phyloP scores from a whole-genome alignment of 2,113 vertebrate genomes.

The Cyanistes caeruleus region DNA sequence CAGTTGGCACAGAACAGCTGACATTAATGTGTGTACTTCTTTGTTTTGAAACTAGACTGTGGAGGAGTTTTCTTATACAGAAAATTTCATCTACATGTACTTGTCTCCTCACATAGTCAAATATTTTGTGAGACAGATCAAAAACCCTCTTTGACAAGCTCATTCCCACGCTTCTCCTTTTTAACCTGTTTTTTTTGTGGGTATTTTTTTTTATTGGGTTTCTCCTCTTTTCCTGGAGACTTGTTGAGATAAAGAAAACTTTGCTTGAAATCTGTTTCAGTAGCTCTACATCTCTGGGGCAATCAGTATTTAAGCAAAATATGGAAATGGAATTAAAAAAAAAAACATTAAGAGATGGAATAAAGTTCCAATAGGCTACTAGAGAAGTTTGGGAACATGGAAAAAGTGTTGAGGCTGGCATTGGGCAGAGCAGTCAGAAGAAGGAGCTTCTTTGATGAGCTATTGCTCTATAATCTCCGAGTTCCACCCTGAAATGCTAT shows the following conservation, averaged over 20 bases:
- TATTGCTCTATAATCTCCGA: not conserved
- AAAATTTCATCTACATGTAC: conserved; percentile 65
- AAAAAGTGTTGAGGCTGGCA: not conserved
- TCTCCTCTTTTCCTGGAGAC: conserved; percentile 11
- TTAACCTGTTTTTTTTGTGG: not conserved
- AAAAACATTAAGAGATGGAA: not conserved
- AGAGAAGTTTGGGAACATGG: not conserved
- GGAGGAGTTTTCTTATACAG: conserved; percentile 54
- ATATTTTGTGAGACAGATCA: conserved; percentile 69
- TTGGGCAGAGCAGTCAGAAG: not conserved
- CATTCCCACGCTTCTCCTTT: conserved; percentile 59
- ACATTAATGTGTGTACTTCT: conserved; percentile 66
- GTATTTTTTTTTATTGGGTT: not conserved
- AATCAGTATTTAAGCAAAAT: not conserved
- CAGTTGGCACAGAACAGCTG: conserved; percentile 49
- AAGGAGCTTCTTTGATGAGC: not conserved
- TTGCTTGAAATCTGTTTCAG: not conserved
- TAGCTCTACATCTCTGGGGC: not conserved
- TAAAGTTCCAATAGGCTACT: not conserved
- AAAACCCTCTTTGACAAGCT: conserved; percentile 64
- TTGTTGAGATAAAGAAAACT: conserved; percentile 8
- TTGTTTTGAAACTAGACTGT: conserved; percentile 66
- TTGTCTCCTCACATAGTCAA: conserved; percentile 65
- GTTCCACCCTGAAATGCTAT: not conserved
- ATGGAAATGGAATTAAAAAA: not conserved